Evolutionary conservation across 2,113 vertebrate genomes (phyloP).

Genomic region (Lagopus muta): DNA sequence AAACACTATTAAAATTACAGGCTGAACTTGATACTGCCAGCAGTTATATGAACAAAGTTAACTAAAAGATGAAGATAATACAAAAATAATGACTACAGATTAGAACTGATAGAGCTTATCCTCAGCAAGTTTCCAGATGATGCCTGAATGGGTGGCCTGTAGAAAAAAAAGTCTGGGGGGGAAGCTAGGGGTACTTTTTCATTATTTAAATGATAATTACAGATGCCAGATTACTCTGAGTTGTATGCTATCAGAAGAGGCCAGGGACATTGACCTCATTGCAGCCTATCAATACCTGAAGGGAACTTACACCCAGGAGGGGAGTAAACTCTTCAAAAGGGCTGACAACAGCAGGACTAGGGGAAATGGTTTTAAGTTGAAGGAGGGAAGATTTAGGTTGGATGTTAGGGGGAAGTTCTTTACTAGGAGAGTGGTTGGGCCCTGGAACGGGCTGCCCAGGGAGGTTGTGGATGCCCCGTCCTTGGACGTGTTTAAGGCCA

Average conservation of each 20-base stretch:
- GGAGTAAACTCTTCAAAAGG: too few species aligned
- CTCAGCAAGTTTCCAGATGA: background rate
- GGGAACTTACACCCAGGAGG: too few species aligned
- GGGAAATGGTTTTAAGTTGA: too few species aligned
- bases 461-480: too few species aligned
- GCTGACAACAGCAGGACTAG: too few species aligned
- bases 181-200: background rate
- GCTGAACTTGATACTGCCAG: background rate
- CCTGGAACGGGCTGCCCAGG: too few species aligned
- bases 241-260: background rate
- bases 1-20: background rate
- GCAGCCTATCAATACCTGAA: too few species aligned
- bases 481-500: too few species aligned
- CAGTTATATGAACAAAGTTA: background rate
- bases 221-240: background rate
- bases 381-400: too few species aligned
- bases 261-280: too few species aligned
- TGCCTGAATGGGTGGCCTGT: background rate
- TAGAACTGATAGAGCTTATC: background rate
- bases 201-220: background rate
- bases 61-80: background rate
- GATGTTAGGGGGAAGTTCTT: too few species aligned
- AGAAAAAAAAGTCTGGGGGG: background rate
- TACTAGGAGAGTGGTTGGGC: too few species aligned
- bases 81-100: background rate